These are phyloP conservation scores for Sialis lutaria DNA, from an alignment of 2,888 invertebrate genomes.

Conservation along the genomic window DNA sequence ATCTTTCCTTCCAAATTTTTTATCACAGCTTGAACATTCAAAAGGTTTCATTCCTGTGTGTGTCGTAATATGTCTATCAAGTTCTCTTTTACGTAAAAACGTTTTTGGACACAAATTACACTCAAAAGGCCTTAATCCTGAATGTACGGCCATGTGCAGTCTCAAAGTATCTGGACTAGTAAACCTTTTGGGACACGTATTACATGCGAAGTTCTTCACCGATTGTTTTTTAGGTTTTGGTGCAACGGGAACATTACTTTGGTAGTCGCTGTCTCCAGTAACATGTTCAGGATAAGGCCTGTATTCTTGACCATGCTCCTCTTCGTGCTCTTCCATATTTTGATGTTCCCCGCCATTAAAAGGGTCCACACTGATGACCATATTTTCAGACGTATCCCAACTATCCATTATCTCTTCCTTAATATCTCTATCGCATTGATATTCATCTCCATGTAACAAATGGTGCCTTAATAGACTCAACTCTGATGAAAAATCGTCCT, in stretches of 20 bases:
- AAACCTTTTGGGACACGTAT: slow-evolving; percentile 19
- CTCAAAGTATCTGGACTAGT: slow-evolving; percentile 14
- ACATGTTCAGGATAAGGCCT: slow-evolving; percentile 1
- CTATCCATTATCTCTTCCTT: slow-evolving; percentile 11
- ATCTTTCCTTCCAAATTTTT: slow-evolving; percentile 49
- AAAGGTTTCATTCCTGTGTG: slow-evolving; percentile 52
- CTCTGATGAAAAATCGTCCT: slow-evolving; percentile 15
- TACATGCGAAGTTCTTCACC: slow-evolving; percentile 16
- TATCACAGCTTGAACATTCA: slow-evolving; percentile 47
- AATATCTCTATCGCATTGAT: slow-evolving; percentile 6
- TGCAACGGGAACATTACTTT: slow-evolving; percentile 2
- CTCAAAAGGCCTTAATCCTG: slow-evolving; percentile 33
- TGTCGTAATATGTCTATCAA: slow-evolving; percentile 47
- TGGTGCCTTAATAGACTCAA: slow-evolving; percentile 5
- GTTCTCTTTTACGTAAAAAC: slow-evolving; percentile 49
- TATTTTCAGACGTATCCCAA: slow-evolving; percentile 22
- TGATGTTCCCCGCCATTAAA: slow-evolving; percentile 28
- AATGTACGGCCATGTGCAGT: slow-evolving; percentile 33
- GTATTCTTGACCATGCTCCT: slow-evolving; percentile 15
- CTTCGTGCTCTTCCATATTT: slow-evolving; percentile 16
- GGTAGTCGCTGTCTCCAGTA: slow-evolving; percentile 3
- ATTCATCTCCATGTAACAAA: neutral
- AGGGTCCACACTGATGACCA: slow-evolving; percentile 43
- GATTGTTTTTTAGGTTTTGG: slow-evolving; percentile 5
- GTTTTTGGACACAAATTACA: slow-evolving; percentile 50